A percentile compares a stretch with the other conserved stretches of the same genome.
These are phyloP conservation scores for Trichosurus vulpecula DNA, from an alignment of 2,797 vertebrate species.

Conservation along the genomic window DNA sequence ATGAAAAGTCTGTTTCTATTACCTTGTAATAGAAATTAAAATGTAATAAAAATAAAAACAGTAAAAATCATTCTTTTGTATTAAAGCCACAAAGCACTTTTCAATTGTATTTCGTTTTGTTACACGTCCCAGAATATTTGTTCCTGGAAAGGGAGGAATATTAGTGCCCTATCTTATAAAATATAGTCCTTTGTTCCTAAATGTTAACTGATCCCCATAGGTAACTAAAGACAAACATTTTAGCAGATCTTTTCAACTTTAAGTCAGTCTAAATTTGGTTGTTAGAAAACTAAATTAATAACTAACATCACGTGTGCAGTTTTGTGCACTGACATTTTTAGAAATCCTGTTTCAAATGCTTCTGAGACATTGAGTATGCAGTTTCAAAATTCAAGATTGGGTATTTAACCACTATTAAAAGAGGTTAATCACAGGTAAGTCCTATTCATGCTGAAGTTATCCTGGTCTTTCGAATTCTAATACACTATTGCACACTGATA, in stretches of 20 bases:
- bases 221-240: constrained; percentile 48
- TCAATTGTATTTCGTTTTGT: neutral
- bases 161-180: constrained; percentile 52
- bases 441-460: constrained; percentile 70
- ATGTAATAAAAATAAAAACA: neutral
- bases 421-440: constrained; percentile 83
- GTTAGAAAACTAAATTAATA: constrained; percentile 38
- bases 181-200: constrained; percentile 1
- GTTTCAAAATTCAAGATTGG: constrained; percentile 83
- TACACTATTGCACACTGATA: constrained; percentile 71
- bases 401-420: constrained; percentile 78
- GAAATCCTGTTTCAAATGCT: constrained; percentile 82
- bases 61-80: neutral
- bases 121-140: neutral
- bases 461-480: neutral
- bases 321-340: constrained; percentile 60
- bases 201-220: constrained; percentile 2
- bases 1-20: neutral
- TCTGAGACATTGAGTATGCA: constrained; percentile 85
- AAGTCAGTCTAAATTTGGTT: constrained; percentile 56
- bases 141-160: neutral
- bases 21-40: neutral
- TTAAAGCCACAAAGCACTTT: neutral
- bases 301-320: neutral
- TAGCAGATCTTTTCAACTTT: constrained; percentile 36